Evolutionary conservation across 2,888 invertebrate genomes (phyloP), one percentile per base, ranked within the genome.

Genomic region (Emmelina monodactyla): DNA sequence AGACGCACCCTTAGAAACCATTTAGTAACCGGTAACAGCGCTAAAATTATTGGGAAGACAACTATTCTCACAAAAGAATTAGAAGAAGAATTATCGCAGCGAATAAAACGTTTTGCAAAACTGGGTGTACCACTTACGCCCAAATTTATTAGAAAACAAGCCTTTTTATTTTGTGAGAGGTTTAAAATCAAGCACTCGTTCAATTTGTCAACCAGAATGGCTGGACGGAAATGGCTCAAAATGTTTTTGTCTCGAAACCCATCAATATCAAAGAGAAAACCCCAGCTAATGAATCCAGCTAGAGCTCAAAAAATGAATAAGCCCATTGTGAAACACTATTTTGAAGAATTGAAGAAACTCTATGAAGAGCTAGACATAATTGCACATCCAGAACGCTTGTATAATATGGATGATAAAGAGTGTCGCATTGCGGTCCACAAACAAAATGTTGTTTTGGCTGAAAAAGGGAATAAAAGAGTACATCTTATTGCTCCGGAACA

Each of bases 31-130:
- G 44, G 43, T 37, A 39, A 38, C 39, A 40, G 34, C 38, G 37
- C 40, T 39, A 43, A 45, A 38, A 37, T 38, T 31, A 42, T 44
- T 38, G 40, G 43, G 32, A 43, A 44, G 41, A 39, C 40, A 38
- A 42, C 40, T 41, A 29, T 41, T 40, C 43, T 47, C 11, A 40
- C 41, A 38, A 44, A 45, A 45, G 40, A 46, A 35, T 38, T 41
- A 45, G 45, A 43, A 39, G 28, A 40, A 44, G 48, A 49, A 16
- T 46, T 49, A 42, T 40, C 42, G 31, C 42, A 46, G 44, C 40
- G 45, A 46, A 49, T 50, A 30, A 47, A 42, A 45, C 38, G 51
- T 32, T 49, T 49, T 46, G 45, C 47, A 37, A 43, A 47, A 42
- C 29, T 46, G 35, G 47, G 46, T 41, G 3, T 51, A 39, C 49